A percentile compares a stretch with the other conserved stretches of the same genome.
These are phyloP conservation scores for Smutsia temminckii DNA, from an alignment of 2,797 vertebrate genomes.

Conservation along the genomic window DNA sequence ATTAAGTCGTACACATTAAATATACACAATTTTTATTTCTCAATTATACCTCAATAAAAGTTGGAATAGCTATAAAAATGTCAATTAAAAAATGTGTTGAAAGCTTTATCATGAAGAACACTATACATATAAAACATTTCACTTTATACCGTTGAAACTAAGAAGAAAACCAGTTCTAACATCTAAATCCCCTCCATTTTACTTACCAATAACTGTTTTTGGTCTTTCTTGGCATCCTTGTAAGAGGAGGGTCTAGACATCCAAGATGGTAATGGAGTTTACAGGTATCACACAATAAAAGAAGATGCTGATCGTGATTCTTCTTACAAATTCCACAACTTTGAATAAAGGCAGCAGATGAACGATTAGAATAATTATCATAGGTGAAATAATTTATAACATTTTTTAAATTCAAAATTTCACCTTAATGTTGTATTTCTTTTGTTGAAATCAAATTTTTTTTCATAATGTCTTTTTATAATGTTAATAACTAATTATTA, in stretches of 20 bases:
- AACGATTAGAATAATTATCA: slow-evolving; percentile 68
- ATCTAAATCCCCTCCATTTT: neutral
- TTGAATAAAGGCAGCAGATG: slow-evolving; percentile 72
- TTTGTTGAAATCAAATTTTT: neutral
- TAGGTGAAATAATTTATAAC: neutral
- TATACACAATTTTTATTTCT: neutral
- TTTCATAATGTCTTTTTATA: neutral
- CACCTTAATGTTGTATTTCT: neutral
- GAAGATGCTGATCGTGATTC: slow-evolving; percentile 97
- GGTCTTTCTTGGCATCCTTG: slow-evolving; percentile 98
- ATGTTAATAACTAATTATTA: neutral
- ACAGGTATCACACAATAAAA: slow-evolving; percentile 97
- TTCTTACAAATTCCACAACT: slow-evolving; percentile 99
- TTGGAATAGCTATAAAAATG: neutral
- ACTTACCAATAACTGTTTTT: slow-evolving; percentile 99
- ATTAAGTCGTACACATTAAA: neutral
- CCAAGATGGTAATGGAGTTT: slow-evolving; percentile 99
- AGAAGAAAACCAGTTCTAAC: neutral
- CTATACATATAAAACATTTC: neutral
- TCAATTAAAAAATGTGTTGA: neutral
- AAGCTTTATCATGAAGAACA: slow-evolving; percentile 31
- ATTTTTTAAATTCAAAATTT: slow-evolving; percentile 23
- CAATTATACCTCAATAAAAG: neutral
- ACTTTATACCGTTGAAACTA: neutral
- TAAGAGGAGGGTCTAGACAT: slow-evolving; percentile 97